Conservation (phyloP, 2,113 vertebrate species). For the Thunnus thynnus region DNA sequence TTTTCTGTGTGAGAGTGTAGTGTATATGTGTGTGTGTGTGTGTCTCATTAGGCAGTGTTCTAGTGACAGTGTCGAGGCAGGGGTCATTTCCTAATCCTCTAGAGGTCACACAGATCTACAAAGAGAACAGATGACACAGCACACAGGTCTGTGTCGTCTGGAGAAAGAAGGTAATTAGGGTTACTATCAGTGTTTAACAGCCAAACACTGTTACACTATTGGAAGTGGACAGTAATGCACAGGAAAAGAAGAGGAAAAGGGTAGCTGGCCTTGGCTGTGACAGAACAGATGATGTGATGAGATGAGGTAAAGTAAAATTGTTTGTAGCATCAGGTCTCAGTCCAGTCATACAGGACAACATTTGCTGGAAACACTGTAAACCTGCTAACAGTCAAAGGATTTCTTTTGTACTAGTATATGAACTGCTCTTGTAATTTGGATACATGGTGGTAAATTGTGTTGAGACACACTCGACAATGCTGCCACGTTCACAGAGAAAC, state of each 20-base stretch:
- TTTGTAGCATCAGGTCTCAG: slow-evolving; percentile 9
- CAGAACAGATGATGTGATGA: slow-evolving; percentile 6
- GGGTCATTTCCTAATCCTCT: slow-evolving; percentile 64
- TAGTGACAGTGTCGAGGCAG: slow-evolving; percentile 40
- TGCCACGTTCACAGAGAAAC: background rate
- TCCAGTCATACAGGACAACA: background rate
- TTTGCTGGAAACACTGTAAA: background rate
- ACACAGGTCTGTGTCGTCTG: slow-evolving; percentile 57
- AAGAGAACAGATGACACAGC: slow-evolving; percentile 66
- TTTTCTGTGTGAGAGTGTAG: slow-evolving; percentile 20
- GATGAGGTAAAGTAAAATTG: background rate
- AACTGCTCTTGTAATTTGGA: background rate
- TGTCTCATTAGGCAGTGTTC: slow-evolving; percentile 69
- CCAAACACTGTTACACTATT: slow-evolving; percentile 9
- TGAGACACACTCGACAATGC: background rate
- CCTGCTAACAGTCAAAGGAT: background rate
- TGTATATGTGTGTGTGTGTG: slow-evolving; percentile 13
- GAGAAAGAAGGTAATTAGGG: slow-evolving; percentile 67
- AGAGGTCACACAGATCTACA: slow-evolving; percentile 55
- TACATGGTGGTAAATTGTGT: background rate
- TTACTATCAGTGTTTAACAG: slow-evolving; percentile 65
- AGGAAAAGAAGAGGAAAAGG: background rate
- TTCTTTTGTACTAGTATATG: slow-evolving; percentile 8
- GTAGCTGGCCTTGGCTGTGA: background rate
- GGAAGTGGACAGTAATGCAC: slow-evolving; percentile 26